Percentiles rank a stretch among this genome's conserved stretches.
Evolutionary conservation across 2,888 invertebrate species (phyloP).

Genomic region (Cheiracanthium punctorium): DNA sequence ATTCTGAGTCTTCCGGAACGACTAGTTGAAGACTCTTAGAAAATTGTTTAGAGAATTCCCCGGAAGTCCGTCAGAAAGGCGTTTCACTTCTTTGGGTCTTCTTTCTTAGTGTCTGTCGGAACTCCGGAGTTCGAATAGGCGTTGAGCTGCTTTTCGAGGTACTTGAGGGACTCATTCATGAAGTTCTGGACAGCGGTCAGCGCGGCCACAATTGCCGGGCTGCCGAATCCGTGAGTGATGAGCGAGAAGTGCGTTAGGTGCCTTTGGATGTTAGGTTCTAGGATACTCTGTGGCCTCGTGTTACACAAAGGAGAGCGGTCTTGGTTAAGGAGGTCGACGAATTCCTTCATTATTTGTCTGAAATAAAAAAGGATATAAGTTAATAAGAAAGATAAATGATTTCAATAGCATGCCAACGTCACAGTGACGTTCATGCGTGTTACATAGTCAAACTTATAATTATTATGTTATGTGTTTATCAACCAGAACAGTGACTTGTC

Average conservation of each 20-base stretch:
- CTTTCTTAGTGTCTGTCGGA: slow-evolving; percentile 62
- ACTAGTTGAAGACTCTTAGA: slow-evolving; percentile 58
- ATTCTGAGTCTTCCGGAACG: slow-evolving; percentile 42
- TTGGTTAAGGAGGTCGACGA: slow-evolving; percentile 97
- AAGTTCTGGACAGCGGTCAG: slow-evolving; percentile 97
- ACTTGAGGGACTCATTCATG: slow-evolving; percentile 96
- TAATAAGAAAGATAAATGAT: not conserved
- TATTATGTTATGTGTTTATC: too few relatives aligned
- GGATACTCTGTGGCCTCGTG: slow-evolving; percentile 93
- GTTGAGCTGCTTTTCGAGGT: slow-evolving; percentile 86
- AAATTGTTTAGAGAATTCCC: not conserved
- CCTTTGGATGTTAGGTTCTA: slow-evolving; percentile 96
- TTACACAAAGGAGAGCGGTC: slow-evolving; percentile 96
- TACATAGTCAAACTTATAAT: too few relatives aligned
- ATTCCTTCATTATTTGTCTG: slow-evolving; percentile 95
- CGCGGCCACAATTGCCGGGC: slow-evolving; percentile 97
- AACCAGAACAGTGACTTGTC: too few relatives aligned
- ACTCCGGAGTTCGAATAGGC: slow-evolving; percentile 58
- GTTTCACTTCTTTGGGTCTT: slow-evolving; percentile 63
- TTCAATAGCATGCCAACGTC: too few relatives aligned
- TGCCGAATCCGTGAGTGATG: slow-evolving; percentile 99
- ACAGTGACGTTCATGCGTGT: too few relatives aligned
- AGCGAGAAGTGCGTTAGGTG: slow-evolving; percentile 98
- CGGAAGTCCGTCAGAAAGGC: too few relatives aligned
- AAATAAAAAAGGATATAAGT: slow-evolving; percentile 70